Conservation (phyloP, 2,113 vertebrate genomes). For the Oplegnathus fasciatus region DNA sequence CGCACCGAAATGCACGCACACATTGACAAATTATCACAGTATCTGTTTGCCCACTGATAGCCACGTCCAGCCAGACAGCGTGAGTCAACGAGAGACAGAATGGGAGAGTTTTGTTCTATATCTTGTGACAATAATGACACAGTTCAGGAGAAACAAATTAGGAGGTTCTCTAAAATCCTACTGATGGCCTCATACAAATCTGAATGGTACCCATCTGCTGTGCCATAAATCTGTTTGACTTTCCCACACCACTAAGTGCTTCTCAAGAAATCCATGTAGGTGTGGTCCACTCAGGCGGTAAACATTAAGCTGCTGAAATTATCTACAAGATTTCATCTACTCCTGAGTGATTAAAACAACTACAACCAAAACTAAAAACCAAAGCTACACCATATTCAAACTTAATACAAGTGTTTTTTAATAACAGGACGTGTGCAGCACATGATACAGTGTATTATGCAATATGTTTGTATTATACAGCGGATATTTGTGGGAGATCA, state of each 20-base stretch:
- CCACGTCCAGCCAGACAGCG: constrained; percentile 2
- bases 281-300: not conserved
- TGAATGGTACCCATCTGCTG: not conserved
- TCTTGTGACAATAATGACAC: not conserved
- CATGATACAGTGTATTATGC: no score
- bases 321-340: not conserved
- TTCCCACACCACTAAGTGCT: not conserved
- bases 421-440: not conserved
- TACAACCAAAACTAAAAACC: not conserved
- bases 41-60: constrained; percentile 52
- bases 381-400: not conserved
- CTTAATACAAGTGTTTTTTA: not conserved
- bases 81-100: constrained; percentile 4
- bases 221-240: constrained; percentile 12
- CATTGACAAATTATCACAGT: constrained; percentile 32
- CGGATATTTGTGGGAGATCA: not conserved
- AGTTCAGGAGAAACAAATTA: not conserved
- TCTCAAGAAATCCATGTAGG: constrained; percentile 7
- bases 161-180: not conserved
- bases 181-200: not conserved
- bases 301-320: not conserved
- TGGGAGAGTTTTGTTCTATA: constrained; percentile 2
- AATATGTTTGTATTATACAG: constrained; percentile 6
- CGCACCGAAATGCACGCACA: not conserved
- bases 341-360: not conserved